Evolutionary conservation across 2,113 vertebrate genomes (phyloP).

Genomic region (Regulus satrapa): DNA sequence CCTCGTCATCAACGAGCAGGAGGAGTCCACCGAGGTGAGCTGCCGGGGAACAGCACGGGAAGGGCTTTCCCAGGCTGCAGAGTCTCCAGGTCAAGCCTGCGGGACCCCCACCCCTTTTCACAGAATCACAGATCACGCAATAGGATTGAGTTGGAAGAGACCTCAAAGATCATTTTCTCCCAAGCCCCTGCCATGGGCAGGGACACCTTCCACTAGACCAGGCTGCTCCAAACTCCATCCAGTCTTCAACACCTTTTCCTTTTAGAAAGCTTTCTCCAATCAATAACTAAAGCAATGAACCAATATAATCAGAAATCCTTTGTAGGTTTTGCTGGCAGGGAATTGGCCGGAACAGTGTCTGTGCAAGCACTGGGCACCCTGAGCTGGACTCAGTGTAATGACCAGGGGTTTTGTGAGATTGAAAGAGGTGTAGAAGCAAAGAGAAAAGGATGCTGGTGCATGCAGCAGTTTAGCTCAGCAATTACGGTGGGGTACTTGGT

Average conservation of each 20-base stretch:
- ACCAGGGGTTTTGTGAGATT: not conserved
- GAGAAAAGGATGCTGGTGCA: not conserved
- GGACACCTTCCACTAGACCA: not conserved
- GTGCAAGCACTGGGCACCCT: not conserved
- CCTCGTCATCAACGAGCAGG: conserved; percentile 95
- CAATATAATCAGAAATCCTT: not conserved
- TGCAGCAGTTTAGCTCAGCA: not conserved
- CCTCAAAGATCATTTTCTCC: not conserved
- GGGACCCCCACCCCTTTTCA: not conserved
- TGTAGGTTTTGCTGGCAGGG: not conserved
- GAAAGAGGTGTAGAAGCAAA: not conserved
- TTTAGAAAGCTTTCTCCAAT: not conserved
- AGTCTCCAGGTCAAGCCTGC: not conserved
- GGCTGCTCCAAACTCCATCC: not conserved
- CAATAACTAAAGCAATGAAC: not conserved
- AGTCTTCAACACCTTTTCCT: not conserved
- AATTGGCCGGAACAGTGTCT: not conserved
- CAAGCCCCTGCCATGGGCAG: not conserved
- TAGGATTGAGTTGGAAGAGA: not conserved
- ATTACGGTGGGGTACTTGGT: not conserved
- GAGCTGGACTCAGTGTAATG: not conserved
- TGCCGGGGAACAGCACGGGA: not conserved
- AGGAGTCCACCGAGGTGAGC: conserved; percentile 96
- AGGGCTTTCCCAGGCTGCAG: not conserved
- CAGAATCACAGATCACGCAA: fast-evolving